Percentiles rank a stretch among this genome's conserved stretches.
phyloP scores from a whole-genome alignment of 2,113 vertebrate species.

The Conger conger region DNA sequence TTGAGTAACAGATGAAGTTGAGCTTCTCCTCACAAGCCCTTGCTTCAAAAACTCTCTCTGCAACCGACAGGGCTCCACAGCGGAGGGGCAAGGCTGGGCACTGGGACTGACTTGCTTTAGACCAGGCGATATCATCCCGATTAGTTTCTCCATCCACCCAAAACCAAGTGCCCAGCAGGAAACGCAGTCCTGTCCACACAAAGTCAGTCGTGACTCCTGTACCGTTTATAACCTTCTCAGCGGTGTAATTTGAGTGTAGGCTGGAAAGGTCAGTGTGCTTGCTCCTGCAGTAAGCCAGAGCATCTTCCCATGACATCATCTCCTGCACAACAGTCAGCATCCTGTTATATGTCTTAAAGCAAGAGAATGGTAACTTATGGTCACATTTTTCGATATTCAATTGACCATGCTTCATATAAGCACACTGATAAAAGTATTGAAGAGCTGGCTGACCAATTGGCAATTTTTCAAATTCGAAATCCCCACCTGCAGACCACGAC shows the following conservation, averaged over 20 bases:
- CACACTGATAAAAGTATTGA: background rate
- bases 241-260: background rate
- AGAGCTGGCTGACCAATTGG: background rate
- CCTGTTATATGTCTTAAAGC: background rate
- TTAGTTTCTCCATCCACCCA: background rate
- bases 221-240: background rate
- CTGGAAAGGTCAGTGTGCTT: background rate
- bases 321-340: background rate
- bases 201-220: background rate
- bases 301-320: background rate
- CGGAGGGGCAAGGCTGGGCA: background rate
- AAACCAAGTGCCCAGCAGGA: background rate
- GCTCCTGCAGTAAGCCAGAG: background rate
- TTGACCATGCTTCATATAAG: background rate
- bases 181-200: background rate
- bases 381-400: background rate
- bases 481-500: background rate
- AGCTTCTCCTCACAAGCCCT: background rate
- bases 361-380: background rate
- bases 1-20: background rate
- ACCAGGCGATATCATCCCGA: too few species aligned
- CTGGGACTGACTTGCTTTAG: background rate
- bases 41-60: background rate
- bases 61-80: background rate
- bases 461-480: background rate